Evolutionary conservation across 2,888 invertebrate species (phyloP), one percentile per base, ranked within the genome.

Genomic region (Ommatoiulus sabulosus): DNA sequence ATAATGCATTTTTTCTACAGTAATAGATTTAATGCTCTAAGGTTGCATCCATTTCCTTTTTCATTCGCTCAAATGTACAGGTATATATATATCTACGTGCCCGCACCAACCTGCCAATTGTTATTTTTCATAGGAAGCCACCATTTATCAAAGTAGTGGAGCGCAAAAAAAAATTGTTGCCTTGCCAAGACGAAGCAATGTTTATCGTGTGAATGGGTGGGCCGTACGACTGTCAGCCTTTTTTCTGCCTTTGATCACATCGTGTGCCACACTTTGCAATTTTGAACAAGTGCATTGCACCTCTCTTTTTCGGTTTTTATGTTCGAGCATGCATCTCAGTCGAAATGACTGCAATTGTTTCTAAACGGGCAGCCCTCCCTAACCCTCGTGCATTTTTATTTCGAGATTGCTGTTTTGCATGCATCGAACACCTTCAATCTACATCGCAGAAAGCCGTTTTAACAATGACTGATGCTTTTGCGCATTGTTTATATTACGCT

Each of bases 271-370:
- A 80, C 80, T 80, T 80, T 80, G 80, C 80, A 80, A 80, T 80
- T 35, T 80, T 80, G 80, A 80, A 80, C 80, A 80, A 80, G 80
- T 80, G 80, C 80, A 80, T 35, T 80, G 80, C 24, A 35, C 80
- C 80, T 24, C 80, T 80, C 35, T 35, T 35, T 80, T 80, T 80
- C 35, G 80, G 35, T 80, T 80, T 80, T 80, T 80, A 80, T 80
- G 80, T 80, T 80, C 80, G 35, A 80, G 80, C 80, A 80, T 80
- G 80, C 80, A 80, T 80, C 80, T 80, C 80, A 80, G 80, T 80
- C 80, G 80, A 80, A 80, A 80, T 80, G 80, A 80, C 80, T 80
- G 80, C 80, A 80, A 80, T 80, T 80, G 80, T 80, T 80, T 80
- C 80, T 80, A 80, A 80, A 80, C 80, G 80, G 80, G 80, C 80